A percentile compares a stretch with the other conserved stretches of the same genome.
phyloP scores from a whole-genome alignment of 2,113 vertebrate species.

The Melanocharis versteri region DNA sequence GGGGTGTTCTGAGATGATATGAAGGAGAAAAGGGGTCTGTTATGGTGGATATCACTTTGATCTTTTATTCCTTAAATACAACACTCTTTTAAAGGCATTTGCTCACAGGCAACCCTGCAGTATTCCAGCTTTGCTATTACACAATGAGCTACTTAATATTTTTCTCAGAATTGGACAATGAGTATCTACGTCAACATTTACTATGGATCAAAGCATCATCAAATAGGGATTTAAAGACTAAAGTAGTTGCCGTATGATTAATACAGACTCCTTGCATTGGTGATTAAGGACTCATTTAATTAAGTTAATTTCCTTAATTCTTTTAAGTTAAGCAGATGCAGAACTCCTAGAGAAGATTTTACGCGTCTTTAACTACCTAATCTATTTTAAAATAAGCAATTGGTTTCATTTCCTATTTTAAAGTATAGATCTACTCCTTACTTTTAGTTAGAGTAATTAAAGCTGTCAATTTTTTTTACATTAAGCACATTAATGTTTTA shows the following conservation, averaged over 20 bases:
- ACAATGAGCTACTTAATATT: neutral
- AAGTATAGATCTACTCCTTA: neutral
- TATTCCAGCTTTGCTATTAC: neutral
- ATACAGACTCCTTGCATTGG: neutral
- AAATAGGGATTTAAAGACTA: neutral
- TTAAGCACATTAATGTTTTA: neutral
- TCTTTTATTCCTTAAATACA: neutral
- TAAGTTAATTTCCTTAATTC: neutral
- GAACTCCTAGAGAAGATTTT: constrained; percentile 18
- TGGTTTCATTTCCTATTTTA: constrained; percentile 4
- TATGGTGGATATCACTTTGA: neutral
- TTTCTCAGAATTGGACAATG: neutral
- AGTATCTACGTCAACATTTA: neutral
- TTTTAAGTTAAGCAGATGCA: constrained; percentile 18
- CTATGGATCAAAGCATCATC: neutral
- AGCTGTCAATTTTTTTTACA: neutral
- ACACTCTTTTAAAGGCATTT: neutral
- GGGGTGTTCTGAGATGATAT: neutral
- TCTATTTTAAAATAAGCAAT: neutral
- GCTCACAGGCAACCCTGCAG: neutral
- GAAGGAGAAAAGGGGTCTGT: neutral
- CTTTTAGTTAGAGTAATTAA: neutral
- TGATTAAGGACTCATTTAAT: constrained; percentile 8
- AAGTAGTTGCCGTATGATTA: constrained; percentile 1
- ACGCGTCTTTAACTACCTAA: neutral